Conservation (phyloP, 2,888 invertebrate genomes). For the Penaeus monodon region DNA sequence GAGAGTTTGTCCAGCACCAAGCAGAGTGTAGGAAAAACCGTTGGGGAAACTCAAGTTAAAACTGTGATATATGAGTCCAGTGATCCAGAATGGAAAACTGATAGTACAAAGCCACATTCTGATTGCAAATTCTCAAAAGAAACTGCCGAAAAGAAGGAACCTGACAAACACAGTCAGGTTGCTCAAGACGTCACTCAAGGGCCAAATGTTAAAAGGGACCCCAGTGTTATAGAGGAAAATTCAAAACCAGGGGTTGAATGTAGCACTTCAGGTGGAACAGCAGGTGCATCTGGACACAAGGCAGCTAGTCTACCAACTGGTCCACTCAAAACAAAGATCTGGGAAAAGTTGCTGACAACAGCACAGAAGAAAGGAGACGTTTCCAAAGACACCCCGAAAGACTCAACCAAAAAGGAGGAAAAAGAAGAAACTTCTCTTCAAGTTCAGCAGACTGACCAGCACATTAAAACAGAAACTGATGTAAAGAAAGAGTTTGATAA, state of each 20-base stretch:
- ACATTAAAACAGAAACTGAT: too few relatives aligned
- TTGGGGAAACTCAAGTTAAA: constrained; percentile 2
- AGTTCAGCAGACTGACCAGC: too few relatives aligned
- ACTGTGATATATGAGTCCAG: constrained; percentile 6
- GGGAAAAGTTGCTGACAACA: constrained; percentile 49
- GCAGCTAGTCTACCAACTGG: neutral
- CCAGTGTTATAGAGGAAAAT: neutral
- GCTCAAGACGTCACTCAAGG: too few relatives aligned
- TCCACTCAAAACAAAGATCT: constrained; percentile 43
- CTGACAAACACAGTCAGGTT: neutral
- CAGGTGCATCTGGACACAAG: constrained; percentile 1
- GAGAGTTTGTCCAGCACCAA: too few relatives aligned
- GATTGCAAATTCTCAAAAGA: neutral
- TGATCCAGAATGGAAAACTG: constrained; percentile 10
- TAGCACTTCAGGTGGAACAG: neutral
- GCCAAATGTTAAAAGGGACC: too few relatives aligned
- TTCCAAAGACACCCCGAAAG: constrained; percentile 8
- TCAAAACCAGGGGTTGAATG: neutral
- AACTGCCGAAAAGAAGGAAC: neutral
- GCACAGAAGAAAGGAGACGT: constrained; percentile 36
- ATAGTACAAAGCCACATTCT: constrained; percentile 17
- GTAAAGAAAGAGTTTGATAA: too few relatives aligned
- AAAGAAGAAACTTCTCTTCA: too few relatives aligned
- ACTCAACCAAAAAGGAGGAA: constrained; percentile 1
- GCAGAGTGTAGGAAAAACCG: too few relatives aligned